phyloP scores from a whole-genome alignment of 1,140 invertebrate genomes.

The Megalonaias nervosa region DNA sequence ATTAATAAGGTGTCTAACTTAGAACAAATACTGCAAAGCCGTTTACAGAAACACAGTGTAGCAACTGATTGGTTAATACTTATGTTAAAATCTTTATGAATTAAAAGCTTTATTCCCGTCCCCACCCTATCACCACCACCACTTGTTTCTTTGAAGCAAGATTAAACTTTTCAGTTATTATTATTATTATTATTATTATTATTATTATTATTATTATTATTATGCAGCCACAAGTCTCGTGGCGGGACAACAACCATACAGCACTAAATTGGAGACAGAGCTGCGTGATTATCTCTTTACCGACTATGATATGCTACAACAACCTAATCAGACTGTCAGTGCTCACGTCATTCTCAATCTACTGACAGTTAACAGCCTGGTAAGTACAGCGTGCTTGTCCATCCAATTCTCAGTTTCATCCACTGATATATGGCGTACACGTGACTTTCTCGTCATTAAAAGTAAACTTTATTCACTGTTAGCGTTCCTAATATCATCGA shows the following conservation, averaged over 20 bases:
- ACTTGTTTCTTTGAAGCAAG: no score
- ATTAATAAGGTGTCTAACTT: no score
- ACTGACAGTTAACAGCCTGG: conserved; percentile 18
- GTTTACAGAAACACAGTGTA: no score
- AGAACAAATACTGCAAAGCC: no score
- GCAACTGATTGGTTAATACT: no score
- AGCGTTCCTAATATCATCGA: neutral
- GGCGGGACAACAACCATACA: neutral
- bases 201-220: no score
- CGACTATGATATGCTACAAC: conserved; percentile 13
- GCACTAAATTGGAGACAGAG: conserved; percentile 9
- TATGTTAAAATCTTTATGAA: no score
- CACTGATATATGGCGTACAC: neutral
- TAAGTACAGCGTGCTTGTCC: neutral
- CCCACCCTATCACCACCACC: no score
- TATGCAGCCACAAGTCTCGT: no score
- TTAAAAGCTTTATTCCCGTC: no score
- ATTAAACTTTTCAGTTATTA: no score
- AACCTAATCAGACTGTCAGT: neutral
- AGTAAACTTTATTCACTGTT: neutral
- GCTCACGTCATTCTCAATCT: conserved; percentile 2
- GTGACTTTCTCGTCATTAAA: neutral
- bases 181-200: no score
- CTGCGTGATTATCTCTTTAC: conserved; percentile 12
- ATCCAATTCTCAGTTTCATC: neutral